Base-by-base conservation (phyloP, 2,113 vertebrate genomes). In the Sitta europaea region DNA sequence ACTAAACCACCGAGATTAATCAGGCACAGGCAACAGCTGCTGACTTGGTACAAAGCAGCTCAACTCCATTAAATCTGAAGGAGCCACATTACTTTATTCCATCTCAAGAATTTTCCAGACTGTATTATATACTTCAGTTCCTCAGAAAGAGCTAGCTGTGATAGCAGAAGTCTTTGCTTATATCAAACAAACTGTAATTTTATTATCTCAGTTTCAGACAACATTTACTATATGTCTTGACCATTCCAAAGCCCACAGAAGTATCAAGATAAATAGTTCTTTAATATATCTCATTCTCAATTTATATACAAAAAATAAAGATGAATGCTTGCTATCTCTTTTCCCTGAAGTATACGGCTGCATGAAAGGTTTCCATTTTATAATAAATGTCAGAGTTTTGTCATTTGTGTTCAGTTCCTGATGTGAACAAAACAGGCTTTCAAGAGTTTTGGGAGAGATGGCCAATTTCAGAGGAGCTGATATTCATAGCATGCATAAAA, bases 331-430 rank as follows among this genome's bases (percentile, higher is more conserved):
- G n/a, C 63, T 94, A 35, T 88, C 29, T 86, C 42, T 86, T 90
- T 63, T 83, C 51, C 17, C 19, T 80, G 59, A 86, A 62, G 27
- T 79, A 38, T 66, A 76, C 0, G 0, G 19, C 27, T 80, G 43
- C 24, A 90, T 66, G 38, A 38, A 93, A 83, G 35, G 77, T 86
- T 93, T 92, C 63, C 33, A 66, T 96, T 55, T 73, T 79, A 73
- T 21, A 55, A 92, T 54, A 90, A 94, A 96, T 95, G 82, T 86
- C 92, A 92, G 58, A 63, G 35, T 90, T 92, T 51, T 93, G 72
- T 40, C 59, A 66, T 66, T 88, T 70, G 6, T 80, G 93, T 92
- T 73, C 54, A 59, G 58, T 29, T 86, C 38, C 63, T 58, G 54
- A 83, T 82, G 38, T 27, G 75, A 95, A 96, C 47, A 94, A 90